Evolutionary conservation across 2,797 vertebrate genomes (phyloP).

Genomic region (Steatocranus sp.): DNA sequence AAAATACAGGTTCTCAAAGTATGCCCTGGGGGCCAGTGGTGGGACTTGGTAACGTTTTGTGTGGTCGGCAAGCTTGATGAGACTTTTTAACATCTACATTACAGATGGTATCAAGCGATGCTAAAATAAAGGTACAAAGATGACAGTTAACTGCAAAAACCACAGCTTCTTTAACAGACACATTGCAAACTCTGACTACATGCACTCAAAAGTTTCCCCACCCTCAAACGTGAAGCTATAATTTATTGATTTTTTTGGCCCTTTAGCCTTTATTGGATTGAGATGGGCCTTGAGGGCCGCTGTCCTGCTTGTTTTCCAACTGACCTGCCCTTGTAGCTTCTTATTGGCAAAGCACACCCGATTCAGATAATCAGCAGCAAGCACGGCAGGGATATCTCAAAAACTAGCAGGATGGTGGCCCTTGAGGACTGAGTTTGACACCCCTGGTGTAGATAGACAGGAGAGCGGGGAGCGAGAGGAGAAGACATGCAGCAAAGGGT

Average conservation of each 20-base stretch:
- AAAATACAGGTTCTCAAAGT: neutral
- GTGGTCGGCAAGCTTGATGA: neutral
- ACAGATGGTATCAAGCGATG: neutral
- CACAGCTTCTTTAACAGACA: neutral
- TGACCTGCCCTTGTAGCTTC: neutral
- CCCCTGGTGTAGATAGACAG: neutral
- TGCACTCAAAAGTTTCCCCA: neutral
- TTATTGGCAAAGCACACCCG: neutral
- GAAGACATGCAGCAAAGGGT: neutral
- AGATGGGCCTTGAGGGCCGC: neutral
- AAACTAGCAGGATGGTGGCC: neutral
- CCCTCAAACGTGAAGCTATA: fast-evolving
- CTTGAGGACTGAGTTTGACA: neutral
- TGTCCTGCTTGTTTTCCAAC: neutral
- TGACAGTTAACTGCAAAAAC: neutral
- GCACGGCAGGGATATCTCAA: neutral
- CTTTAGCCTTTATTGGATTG: neutral
- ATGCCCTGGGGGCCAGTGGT: neutral
- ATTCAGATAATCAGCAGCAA: neutral
- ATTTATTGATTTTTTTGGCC: neutral
- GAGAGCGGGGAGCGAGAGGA: neutral
- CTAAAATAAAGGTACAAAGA: neutral
- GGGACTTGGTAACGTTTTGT: neutral
- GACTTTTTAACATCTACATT: neutral
- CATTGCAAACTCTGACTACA: neutral